Base-by-base conservation (phyloP, 2,797 vertebrate genomes). In the Chromobotia macracanthus region DNA sequence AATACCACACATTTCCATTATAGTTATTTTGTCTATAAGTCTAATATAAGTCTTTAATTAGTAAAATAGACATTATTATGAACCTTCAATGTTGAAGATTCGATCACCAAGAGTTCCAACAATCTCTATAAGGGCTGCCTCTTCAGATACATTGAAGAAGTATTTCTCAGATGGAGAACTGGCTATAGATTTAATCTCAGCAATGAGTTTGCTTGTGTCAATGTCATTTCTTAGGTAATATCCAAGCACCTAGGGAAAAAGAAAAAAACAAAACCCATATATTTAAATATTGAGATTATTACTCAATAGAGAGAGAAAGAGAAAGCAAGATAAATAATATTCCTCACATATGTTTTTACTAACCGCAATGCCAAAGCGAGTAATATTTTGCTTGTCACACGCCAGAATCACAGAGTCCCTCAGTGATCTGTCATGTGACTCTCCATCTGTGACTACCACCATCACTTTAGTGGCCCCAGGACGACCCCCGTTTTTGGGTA, bases 61-160 rank as follows among this genome's bases (percentile, higher is more conserved):
- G 7, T 61, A 48, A 71, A 23, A 66, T 41, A 2, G 3, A 61
- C 10, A 60, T n/a, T n/a, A 63, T 41, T 2, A 51, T 21, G 6
- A 53, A 93, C 97, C 97, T 93, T 99, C 97, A 79, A 98, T 97
- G 88, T 95, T 97, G 89, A 99, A 98, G 91, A 99, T 98, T 4
- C 95, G 96, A 78, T 94, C 95, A 56, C 97, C 96, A 67, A 99
- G 88, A 0, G 95, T 92, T 71, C 95, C 96, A 50, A 96, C 94
- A 56, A 98, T 96, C 87, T 94, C 96, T 75, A 95, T 91, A 9
- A 99, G 93, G 0, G 92, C 95, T 0, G 90, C 94, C 82, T 98
- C 97, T 48, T 95, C 94, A 0, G 95, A 94, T 55, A 95, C 95
- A 31, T 95, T 95, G 84, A 95, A 96, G 84, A 95, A 95, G 86